These are phyloP conservation scores for Mesodorylaimus sp. DNA, from an alignment of 2,888 invertebrate genomes.

Conservation along the genomic window DNA sequence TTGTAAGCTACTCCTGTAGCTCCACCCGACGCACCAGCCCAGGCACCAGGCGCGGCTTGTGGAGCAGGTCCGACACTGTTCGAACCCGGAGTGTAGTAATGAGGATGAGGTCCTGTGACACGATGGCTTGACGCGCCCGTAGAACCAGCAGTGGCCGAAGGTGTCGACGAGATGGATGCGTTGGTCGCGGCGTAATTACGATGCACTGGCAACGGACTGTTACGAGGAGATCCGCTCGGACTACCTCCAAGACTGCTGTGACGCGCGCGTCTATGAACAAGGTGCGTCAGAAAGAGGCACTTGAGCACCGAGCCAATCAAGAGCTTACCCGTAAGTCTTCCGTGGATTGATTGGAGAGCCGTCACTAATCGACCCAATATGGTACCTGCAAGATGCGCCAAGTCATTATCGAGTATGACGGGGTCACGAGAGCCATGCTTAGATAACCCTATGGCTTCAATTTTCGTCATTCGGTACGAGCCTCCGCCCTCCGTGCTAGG, in stretches of 20 bases:
- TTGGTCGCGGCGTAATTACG: neutral
- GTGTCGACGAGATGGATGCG: neutral
- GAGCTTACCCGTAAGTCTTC: conserved; percentile 58
- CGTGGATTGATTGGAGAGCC: conserved; percentile 92
- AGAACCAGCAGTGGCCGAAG: neutral
- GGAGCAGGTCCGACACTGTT: neutral
- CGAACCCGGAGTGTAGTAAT: conserved; percentile 3
- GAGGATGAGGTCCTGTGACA: neutral
- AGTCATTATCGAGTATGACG: too few relatives aligned
- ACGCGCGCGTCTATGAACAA: conserved; percentile 5
- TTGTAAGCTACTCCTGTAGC: too few relatives aligned
- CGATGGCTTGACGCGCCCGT: neutral
- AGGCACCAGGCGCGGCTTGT: too few relatives aligned
- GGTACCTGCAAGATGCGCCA: conserved; percentile 38
- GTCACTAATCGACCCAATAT: conserved; percentile 82
- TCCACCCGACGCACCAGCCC: too few relatives aligned
- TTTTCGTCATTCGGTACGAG: too few relatives aligned
- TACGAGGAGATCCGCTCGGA: conserved; percentile 6
- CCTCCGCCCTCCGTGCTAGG: neutral
- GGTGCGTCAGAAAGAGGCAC: too few relatives aligned
- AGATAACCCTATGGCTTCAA: too few relatives aligned
- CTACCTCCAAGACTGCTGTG: conserved; percentile 5
- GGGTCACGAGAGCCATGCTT: too few relatives aligned
- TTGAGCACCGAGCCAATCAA: too few relatives aligned
- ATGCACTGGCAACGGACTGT: conserved; percentile 2